Evolutionary conservation across 2,888 invertebrate species (phyloP).

Genomic region (Lucinisca nassula): DNA sequence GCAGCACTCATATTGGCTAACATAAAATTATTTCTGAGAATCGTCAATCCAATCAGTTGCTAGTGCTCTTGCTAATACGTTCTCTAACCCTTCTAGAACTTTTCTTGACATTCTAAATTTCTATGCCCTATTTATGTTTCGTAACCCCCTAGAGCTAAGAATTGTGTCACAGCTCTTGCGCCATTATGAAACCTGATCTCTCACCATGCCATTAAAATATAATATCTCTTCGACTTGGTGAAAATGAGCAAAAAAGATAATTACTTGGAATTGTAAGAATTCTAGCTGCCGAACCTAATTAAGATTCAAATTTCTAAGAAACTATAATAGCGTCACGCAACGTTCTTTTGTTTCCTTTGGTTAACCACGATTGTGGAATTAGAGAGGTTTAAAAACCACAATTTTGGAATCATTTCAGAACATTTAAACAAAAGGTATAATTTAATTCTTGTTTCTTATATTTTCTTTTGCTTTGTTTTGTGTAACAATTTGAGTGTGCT

Average conservation of each 20-base stretch:
- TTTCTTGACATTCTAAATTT: background rate
- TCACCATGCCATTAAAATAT: background rate
- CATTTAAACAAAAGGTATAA: too few relatives aligned
- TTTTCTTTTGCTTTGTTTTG: too few relatives aligned
- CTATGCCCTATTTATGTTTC: background rate
- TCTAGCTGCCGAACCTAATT: constrained; percentile 11
- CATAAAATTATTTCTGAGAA: background rate
- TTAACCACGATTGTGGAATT: background rate
- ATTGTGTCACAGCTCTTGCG: background rate
- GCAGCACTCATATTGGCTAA: background rate
- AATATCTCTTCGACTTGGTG: background rate
- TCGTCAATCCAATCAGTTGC: background rate
- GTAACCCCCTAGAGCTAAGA: background rate
- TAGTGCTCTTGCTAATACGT: background rate
- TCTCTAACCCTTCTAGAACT: background rate
- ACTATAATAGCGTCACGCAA: background rate
- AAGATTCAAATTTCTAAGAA: constrained; percentile 5
- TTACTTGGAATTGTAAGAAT: constrained; percentile 10
- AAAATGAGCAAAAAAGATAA: constrained; percentile 14
- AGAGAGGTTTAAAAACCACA: background rate
- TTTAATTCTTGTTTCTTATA: too few relatives aligned
- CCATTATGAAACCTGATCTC: constrained; percentile 1
- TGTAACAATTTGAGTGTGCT: too few relatives aligned
- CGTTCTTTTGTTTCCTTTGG: background rate
- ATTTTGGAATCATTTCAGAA: too few relatives aligned